Conservation (phyloP, 1,140 invertebrate genomes). For the Aphelenchoides besseyi region DNA sequence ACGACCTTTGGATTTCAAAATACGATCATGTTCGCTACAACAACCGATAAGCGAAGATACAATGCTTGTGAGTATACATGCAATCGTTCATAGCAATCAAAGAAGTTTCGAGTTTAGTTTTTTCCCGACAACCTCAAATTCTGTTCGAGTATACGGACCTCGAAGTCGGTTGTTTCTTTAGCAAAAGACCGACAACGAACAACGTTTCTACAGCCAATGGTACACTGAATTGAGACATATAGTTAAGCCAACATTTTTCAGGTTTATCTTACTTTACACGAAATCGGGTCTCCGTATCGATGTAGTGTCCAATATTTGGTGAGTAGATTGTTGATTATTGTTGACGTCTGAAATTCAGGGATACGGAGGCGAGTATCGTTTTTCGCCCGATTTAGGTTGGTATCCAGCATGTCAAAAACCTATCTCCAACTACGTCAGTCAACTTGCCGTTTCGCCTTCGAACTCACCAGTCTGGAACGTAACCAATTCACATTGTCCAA, state of each 20-base stretch:
- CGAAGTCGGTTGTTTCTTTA: constrained; percentile 34
- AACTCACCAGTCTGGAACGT: constrained; percentile 33
- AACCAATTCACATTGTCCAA: constrained; percentile 41
- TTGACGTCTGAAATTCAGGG: constrained; percentile 33
- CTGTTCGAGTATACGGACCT: constrained; percentile 42
- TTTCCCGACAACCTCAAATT: constrained; percentile 47
- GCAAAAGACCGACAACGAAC: constrained; percentile 35
- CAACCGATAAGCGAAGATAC: constrained; percentile 32
- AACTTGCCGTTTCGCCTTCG: constrained; percentile 2
- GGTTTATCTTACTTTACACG: constrained; percentile 34
- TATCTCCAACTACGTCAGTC: constrained; percentile 21
- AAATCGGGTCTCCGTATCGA: constrained; percentile 35
- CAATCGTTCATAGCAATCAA: not conserved
- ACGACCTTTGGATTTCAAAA: constrained; percentile 30
- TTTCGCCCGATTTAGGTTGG: constrained; percentile 44
- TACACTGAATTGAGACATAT: not conserved
- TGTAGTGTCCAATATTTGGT: constrained; percentile 44
- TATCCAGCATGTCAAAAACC: constrained; percentile 42
- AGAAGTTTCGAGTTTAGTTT: constrained; percentile 34
- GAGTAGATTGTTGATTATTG: not conserved
- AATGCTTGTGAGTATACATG: constrained; percentile 28
- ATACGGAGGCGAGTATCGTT: constrained; percentile 47
- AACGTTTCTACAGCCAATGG: constrained; percentile 46
- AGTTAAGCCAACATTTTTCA: not conserved
- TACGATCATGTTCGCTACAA: constrained; percentile 30